Base-by-base conservation (phyloP, 1,140 invertebrate species). In the Ostrea denselamellosa region DNA sequence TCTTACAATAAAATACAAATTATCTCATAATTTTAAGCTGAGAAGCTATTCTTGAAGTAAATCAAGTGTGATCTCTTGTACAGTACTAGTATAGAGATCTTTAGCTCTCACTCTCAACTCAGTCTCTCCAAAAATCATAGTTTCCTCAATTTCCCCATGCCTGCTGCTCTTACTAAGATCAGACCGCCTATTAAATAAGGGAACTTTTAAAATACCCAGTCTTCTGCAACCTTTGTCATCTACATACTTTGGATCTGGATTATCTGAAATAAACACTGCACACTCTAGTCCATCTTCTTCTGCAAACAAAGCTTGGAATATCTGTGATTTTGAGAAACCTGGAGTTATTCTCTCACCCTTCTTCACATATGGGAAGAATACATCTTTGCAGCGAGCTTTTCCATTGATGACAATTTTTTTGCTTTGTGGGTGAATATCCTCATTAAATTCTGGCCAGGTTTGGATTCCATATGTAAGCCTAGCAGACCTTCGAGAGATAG, bases 111-210 rank as follows among this genome's bases (percentile, higher is more conserved):
- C 83, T 71, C 65, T 58, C 10, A 88, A 12, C 12, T 88, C 87
- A 34, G 87, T 88, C 83, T 85, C 87, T 44, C 87, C 87, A 58
- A 88, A 88, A n/a, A 88, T 58, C 22, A 88, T 52, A 8, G 87
- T 88, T 77, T 88, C 87, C 28, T 88, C 83, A 28, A 88, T 54
- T 77, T 88, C 83, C 2, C 22, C n/a, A 9, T 1, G 56, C n/a
- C 34, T 44, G 5, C 5, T 44, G 34, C 34, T 44, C 1, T 5
- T 44, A 44, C 5, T 44, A 44, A 5, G 34, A 44, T 44, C 34
- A 44, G 34, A 44, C 34, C 34, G 8, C 52, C 19, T 34, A 12
- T 83, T 83, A 52, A 5, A 25, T 22, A 87, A n/a, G 25, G 81
- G 81, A 34, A 87, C 54, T 0, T 12, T 88, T 44, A 88, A 54